phyloP scores from a whole-genome alignment of 2,113 vertebrate species.

The Desmodus rotundus region DNA sequence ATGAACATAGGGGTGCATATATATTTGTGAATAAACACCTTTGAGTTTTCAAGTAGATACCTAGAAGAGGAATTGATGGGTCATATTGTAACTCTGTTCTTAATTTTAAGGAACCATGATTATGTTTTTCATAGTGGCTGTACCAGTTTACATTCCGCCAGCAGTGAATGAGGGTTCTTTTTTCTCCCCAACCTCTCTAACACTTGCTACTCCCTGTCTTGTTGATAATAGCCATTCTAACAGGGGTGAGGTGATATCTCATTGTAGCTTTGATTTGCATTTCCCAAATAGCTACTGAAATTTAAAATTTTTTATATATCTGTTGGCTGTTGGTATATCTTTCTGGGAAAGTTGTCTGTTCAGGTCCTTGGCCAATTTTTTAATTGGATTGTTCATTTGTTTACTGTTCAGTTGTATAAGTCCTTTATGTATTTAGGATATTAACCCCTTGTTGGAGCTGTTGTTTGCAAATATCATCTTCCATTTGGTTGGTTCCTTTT shows the following conservation, averaged over 20 bases:
- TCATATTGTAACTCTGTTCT: not conserved
- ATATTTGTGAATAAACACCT: not conserved
- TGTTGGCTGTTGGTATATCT: not conserved
- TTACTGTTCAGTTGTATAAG: not conserved
- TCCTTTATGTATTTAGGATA: not conserved
- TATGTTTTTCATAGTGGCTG: too few relatives aligned
- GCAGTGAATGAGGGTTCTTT: too few relatives aligned
- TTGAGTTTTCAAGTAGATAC: not conserved
- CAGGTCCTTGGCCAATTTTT: not conserved
- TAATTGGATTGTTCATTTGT: not conserved
- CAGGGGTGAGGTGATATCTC: not conserved
- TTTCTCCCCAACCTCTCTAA: not conserved
- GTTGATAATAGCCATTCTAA: not conserved
- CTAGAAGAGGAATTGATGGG: not conserved
- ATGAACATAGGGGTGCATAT: not conserved
- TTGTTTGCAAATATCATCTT: not conserved
- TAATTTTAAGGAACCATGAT: not conserved
- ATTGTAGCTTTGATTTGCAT: not conserved
- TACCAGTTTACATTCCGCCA: too few relatives aligned
- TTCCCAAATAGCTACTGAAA: not conserved
- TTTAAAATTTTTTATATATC: not conserved
- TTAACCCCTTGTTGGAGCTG: not conserved
- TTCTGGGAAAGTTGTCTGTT: not conserved
- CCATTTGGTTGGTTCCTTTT: not conserved
- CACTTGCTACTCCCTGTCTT: not conserved